Percentiles rank a stretch among this genome's conserved stretches.
phyloP scores from a whole-genome alignment of 1,140 invertebrate genomes.

The Stegodyphus dumicola region DNA sequence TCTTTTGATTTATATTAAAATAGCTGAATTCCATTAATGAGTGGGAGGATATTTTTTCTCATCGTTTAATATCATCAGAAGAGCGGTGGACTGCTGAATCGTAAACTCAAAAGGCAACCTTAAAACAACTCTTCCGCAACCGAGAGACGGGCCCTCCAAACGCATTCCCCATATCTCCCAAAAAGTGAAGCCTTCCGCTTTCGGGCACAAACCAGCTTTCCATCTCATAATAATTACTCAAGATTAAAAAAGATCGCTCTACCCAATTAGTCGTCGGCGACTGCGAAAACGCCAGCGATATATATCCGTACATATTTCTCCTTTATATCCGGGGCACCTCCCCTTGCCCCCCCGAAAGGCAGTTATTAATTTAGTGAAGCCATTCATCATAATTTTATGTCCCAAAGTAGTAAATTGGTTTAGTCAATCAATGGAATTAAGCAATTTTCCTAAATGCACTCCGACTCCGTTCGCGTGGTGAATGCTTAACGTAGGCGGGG shows the following conservation, averaged over 20 bases:
- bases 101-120: no score
- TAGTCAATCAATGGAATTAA: constrained; percentile 61
- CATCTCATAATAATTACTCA: constrained; percentile 58
- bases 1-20: no score
- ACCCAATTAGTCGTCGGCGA: constrained; percentile 35
- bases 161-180: constrained; percentile 11
- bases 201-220: constrained; percentile 3
- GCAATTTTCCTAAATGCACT: constrained; percentile 59
- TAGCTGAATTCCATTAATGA: no score
- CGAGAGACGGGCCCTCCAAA: constrained; percentile 2
- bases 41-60: no score
- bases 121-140: not conserved
- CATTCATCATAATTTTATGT: constrained; percentile 61
- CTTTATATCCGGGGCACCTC: not conserved
- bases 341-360: constrained; percentile 14
- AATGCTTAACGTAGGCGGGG: not conserved
- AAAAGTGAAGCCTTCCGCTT: constrained; percentile 54
- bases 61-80: no score
- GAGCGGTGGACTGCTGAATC: no score
- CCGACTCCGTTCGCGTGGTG: not conserved
- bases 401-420: constrained; percentile 61
- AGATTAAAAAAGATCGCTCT: constrained; percentile 60
- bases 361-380: constrained; percentile 58
- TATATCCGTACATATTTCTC: constrained; percentile 30
- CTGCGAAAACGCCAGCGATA: constrained; percentile 44